Conservation (phyloP, 2,888 invertebrate genomes). For the Caradrina kadenii region DNA sequence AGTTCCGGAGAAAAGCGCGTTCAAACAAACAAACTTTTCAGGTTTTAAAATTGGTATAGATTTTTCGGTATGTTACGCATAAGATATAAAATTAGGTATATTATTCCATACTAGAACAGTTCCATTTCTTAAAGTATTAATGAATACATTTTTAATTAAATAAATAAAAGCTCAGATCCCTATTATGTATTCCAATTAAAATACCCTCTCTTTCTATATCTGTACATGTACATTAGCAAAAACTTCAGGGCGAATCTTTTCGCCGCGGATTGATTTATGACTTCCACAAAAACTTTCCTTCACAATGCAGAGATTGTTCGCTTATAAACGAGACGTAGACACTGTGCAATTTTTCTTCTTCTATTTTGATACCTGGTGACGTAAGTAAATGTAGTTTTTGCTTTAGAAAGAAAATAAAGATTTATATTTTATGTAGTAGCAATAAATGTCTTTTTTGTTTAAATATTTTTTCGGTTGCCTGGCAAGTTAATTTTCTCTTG, state of each 20-base stretch:
- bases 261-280: slow-evolving; percentile 73
- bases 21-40: too few species aligned
- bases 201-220: slow-evolving; percentile 54
- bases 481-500: neutral
- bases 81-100: too few species aligned
- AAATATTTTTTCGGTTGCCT: neutral
- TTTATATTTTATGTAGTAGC: slow-evolving; percentile 9
- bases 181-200: slow-evolving; percentile 1
- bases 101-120: neutral
- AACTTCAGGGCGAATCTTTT: slow-evolving; percentile 70
- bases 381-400: slow-evolving; percentile 49
- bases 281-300: slow-evolving; percentile 60
- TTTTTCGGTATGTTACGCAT: too few species aligned
- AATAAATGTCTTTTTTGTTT: slow-evolving; percentile 4
- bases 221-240: slow-evolving; percentile 64
- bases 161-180: neutral
- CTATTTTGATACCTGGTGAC: slow-evolving; percentile 50
- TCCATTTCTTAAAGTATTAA: too few species aligned
- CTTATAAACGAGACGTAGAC: slow-evolving; percentile 56
- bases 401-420: slow-evolving; percentile 12
- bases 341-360: slow-evolving; percentile 53
- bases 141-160: too few species aligned
- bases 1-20: too few species aligned
- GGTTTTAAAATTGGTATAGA: too few species aligned
- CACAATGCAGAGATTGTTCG: slow-evolving; percentile 53